Conservation (phyloP, 2,888 invertebrate genomes). For the Loripinus fragilis region DNA sequence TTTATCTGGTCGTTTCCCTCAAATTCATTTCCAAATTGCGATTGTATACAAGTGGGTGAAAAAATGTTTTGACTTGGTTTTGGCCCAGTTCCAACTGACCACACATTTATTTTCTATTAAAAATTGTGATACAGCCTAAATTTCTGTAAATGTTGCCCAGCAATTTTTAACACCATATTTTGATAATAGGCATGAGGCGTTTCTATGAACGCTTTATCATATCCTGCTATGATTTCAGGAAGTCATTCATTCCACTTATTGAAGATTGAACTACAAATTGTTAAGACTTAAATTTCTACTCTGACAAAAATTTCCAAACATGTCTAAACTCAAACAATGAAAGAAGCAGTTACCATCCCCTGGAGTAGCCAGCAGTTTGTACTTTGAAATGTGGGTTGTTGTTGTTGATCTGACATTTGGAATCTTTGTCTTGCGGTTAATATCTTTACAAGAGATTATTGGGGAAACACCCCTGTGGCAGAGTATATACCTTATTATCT, state of each 20-base stretch:
- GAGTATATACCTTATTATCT: too few species aligned
- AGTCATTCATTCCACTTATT: not conserved
- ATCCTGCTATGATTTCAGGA: not conserved
- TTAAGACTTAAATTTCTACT: conserved; percentile 3
- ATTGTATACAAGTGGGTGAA: not conserved
- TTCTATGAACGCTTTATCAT: not conserved
- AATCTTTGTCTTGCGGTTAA: too few species aligned
- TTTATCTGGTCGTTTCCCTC: not conserved
- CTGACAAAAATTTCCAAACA: conserved; percentile 2
- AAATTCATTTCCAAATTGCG: not conserved
- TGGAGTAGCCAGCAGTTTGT: not conserved
- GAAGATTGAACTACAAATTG: conserved; percentile 3
- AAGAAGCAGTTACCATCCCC: conserved; percentile 8
- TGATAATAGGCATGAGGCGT: not conserved
- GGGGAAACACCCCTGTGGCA: too few species aligned
- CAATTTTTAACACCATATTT: not conserved
- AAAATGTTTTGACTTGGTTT: not conserved
- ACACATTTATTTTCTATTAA: not conserved
- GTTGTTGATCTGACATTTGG: not conserved
- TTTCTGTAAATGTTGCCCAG: not conserved
- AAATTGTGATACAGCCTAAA: not conserved
- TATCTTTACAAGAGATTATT: too few species aligned
- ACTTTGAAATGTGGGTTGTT: not conserved
- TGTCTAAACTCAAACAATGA: not conserved
- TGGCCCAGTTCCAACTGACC: not conserved